Conservation (phyloP, 2,797 vertebrate species). For the Tadarida brasiliensis region DNA sequence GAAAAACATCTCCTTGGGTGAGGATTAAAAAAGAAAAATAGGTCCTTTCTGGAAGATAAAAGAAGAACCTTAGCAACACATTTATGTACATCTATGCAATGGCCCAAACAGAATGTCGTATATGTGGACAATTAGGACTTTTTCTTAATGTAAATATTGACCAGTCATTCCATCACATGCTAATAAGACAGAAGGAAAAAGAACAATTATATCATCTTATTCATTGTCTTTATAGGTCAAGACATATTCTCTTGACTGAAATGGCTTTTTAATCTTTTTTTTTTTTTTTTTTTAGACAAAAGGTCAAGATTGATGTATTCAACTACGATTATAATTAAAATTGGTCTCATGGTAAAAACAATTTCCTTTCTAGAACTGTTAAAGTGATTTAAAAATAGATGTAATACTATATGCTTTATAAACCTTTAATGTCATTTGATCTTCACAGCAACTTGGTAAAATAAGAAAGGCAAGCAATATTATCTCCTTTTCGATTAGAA, state of each 20-base stretch:
- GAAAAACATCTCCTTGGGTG: background rate
- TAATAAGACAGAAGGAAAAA: constrained; percentile 55
- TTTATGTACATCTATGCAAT: background rate
- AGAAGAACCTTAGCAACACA: background rate
- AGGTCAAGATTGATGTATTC: constrained; percentile 47
- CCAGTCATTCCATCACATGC: background rate
- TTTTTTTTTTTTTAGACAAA: constrained; percentile 54
- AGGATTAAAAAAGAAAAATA: background rate
- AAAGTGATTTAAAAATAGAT: constrained; percentile 40
- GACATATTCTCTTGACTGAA: constrained; percentile 42
- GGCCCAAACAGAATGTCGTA: background rate
- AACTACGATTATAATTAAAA: constrained; percentile 66
- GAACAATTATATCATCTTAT: constrained; percentile 18
- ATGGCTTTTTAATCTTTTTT: constrained; percentile 51
- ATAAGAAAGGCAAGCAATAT: background rate
- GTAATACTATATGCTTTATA: constrained; percentile 26
- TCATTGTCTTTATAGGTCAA: constrained; percentile 60
- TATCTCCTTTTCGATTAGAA: background rate
- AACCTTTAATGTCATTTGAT: constrained; percentile 8
- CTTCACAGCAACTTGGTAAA: constrained; percentile 25
- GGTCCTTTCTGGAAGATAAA: constrained; percentile 10
- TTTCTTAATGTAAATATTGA: constrained; percentile 39
- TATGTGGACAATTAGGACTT: background rate
- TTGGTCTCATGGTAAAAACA: constrained; percentile 21
- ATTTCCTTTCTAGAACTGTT: constrained; percentile 27